Evolutionary conservation across 2,888 invertebrate species (phyloP).

Genomic region (Protodeltote pygarga): DNA sequence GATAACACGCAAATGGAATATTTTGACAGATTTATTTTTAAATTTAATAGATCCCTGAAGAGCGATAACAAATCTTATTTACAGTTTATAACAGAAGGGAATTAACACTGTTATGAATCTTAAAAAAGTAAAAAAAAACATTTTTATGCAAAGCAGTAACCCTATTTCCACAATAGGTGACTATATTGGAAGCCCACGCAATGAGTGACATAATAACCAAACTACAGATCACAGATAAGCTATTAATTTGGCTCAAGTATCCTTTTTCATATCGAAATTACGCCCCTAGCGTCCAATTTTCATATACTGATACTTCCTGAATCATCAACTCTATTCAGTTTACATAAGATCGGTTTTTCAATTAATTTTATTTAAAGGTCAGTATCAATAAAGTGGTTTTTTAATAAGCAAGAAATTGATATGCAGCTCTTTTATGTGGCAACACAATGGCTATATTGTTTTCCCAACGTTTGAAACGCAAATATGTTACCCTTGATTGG

Average conservation of each 20-base stretch:
- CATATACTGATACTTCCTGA: neutral
- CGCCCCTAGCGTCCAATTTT: slow-evolving; percentile 49
- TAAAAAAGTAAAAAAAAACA: neutral
- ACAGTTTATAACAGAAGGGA: too few relatives aligned
- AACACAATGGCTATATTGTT: slow-evolving; percentile 76
- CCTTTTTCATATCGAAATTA: slow-evolving; percentile 71
- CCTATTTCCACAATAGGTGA: slow-evolving; percentile 67
- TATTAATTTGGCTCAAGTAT: slow-evolving; percentile 84
- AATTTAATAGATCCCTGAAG: too few relatives aligned
- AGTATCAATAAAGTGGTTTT: slow-evolving; percentile 39
- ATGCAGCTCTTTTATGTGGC: slow-evolving; percentile 70
- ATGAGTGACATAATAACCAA: slow-evolving; percentile 82
- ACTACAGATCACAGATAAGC: slow-evolving; percentile 80
- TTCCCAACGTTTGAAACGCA: slow-evolving; percentile 64
- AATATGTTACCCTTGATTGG: slow-evolving; percentile 69
- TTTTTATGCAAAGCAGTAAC: slow-evolving; percentile 50
- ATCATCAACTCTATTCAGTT: slow-evolving; percentile 5
- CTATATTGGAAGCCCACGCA: slow-evolving; percentile 67
- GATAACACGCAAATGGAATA: too few relatives aligned
- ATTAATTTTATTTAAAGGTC: neutral
- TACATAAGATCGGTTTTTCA: slow-evolving; percentile 19
- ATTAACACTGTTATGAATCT: too few relatives aligned
- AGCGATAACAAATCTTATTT: too few relatives aligned
- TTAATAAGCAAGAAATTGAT: slow-evolving; percentile 71
- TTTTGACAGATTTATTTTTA: too few relatives aligned